Percentiles rank a stretch among this genome's conserved stretches.
Evolutionary conservation across 2,113 vertebrate genomes (phyloP).

Genomic region (Odocoileus hemionus): DNA sequence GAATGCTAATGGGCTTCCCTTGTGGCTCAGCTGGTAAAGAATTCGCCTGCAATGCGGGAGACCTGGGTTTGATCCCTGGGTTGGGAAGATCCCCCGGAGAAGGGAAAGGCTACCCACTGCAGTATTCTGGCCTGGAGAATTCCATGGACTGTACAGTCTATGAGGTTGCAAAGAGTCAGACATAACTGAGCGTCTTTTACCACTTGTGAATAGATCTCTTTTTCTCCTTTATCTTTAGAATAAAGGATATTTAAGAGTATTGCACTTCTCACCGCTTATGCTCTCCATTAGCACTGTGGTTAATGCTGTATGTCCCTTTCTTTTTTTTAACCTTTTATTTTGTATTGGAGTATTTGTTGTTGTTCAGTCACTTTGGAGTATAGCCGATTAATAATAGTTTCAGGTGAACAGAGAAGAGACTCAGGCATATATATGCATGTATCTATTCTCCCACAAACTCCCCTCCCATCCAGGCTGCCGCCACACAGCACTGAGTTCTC

Average conservation of each 20-base stretch:
- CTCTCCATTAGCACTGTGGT: neutral
- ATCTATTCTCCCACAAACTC: neutral
- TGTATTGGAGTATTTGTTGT: neutral
- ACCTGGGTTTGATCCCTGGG: neutral
- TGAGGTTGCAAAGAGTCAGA: neutral
- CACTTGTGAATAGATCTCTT: neutral
- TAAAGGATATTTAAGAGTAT: neutral
- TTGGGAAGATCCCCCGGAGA: neutral
- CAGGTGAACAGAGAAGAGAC: neutral
- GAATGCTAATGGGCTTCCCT: neutral
- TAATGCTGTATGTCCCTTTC: neutral
- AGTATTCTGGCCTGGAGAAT: neutral
- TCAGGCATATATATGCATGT: neutral
- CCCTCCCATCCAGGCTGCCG: neutral
- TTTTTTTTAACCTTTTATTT: neutral
- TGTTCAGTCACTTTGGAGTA: neutral
- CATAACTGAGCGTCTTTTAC: neutral
- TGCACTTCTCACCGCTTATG: neutral
- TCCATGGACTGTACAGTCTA: neutral
- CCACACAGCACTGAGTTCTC: neutral
- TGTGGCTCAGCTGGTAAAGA: neutral
- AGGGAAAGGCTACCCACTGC: neutral
- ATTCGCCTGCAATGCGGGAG: too few relatives aligned
- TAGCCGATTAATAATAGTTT: neutral
- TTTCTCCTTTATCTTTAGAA: neutral